These are phyloP conservation scores for Empis stercorea DNA, from an alignment of 2,888 invertebrate species.

Conservation along the genomic window DNA sequence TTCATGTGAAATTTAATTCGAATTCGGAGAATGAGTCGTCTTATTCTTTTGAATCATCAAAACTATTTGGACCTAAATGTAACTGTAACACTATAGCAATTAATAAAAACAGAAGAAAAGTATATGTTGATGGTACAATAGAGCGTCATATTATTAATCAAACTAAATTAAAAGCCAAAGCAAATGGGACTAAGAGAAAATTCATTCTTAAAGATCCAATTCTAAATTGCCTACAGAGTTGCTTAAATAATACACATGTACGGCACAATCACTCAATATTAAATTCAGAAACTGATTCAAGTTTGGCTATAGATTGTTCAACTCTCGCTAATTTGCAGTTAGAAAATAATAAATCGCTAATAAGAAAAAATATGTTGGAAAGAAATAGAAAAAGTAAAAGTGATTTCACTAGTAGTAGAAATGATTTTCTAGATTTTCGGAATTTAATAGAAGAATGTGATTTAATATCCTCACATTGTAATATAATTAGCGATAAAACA, in stretches of 20 bases:
- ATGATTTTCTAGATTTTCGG: conserved; percentile 18
- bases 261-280: background rate
- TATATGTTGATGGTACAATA: background rate
- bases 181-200: conserved; percentile 7
- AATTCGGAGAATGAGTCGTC: conserved; percentile 26
- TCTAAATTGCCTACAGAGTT: conserved; percentile 15
- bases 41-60: conserved; percentile 1
- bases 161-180: conserved; percentile 12
- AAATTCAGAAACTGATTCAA: conserved; percentile 4
- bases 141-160: conserved; percentile 12
- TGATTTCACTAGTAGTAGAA: background rate
- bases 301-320: conserved; percentile 7
- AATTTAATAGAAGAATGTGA: conserved; percentile 28
- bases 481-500: conserved; percentile 12
- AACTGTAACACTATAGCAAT: conserved; percentile 4
- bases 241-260: conserved; percentile 10
- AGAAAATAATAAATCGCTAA: conserved; percentile 6
- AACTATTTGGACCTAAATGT: conserved; percentile 12
- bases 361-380: background rate
- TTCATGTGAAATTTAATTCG: conserved; percentile 16
- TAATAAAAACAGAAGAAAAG: background rate
- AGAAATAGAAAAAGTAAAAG: background rate
- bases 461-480: conserved; percentile 5
- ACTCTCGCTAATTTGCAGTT: conserved; percentile 7
- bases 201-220: conserved; percentile 16